These are phyloP conservation scores for Chaetorhynchus papuensis DNA, from an alignment of 2,113 vertebrate genomes.

Conservation along the genomic window DNA sequence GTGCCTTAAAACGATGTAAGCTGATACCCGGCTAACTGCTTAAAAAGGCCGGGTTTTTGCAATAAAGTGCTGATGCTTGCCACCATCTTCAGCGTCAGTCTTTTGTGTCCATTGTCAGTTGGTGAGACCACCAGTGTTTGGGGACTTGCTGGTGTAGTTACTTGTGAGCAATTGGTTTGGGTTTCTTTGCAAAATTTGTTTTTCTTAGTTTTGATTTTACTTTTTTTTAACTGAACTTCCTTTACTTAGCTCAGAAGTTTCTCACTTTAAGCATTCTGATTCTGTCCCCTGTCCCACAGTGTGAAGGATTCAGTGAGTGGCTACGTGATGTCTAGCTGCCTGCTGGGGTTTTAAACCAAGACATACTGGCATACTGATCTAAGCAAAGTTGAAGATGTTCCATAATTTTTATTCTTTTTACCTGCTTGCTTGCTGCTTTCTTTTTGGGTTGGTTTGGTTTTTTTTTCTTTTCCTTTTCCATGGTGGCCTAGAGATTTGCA, in stretches of 20 bases:
- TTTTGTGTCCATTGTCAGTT: background rate
- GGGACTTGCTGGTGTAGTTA: background rate
- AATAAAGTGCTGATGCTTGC: too few relatives aligned
- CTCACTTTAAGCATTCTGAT: background rate
- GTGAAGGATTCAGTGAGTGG: background rate
- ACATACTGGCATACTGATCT: background rate
- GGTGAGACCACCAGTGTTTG: fast-evolving
- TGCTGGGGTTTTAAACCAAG: background rate
- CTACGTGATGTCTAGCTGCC: background rate
- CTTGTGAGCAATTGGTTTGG: background rate
- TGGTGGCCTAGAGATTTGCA: background rate
- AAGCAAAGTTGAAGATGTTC: background rate
- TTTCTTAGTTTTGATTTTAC: background rate
- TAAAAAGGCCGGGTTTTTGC: too few relatives aligned
- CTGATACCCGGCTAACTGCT: too few relatives aligned
- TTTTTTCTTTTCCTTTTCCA: background rate
- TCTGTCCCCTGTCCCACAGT: fast-evolving
- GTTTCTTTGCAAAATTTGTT: background rate
- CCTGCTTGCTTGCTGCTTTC: background rate
- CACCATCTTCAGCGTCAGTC: too few relatives aligned
- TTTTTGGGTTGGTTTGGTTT: fast-evolving
- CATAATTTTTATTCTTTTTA: background rate
- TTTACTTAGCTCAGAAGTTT: background rate
- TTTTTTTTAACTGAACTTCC: background rate
- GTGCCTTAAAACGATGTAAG: too few relatives aligned